Conservation (phyloP, 2,888 invertebrate genomes). For the Laspeyria flexula region DNA sequence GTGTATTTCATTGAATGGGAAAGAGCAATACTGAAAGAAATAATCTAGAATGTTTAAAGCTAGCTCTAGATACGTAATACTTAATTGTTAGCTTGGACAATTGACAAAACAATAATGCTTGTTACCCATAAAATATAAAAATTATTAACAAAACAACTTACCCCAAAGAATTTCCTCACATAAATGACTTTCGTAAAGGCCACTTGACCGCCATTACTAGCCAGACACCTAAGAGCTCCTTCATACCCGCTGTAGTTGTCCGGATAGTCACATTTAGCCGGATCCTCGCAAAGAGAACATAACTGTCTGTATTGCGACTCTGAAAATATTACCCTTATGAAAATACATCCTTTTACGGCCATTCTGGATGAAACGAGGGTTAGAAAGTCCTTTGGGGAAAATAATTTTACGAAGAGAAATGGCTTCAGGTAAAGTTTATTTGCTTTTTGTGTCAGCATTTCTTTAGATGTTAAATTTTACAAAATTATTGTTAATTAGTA, state of each 20-base stretch:
- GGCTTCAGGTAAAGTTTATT: constrained; percentile 16
- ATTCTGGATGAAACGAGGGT: constrained; percentile 12
- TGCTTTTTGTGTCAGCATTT: neutral
- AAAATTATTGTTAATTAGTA: neutral
- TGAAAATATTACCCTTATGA: constrained; percentile 56
- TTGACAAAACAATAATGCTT: no score
- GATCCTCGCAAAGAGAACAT: constrained; percentile 92
- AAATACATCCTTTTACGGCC: constrained; percentile 12
- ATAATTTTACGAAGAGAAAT: constrained; percentile 29
- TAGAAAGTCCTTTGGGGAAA: constrained; percentile 14
- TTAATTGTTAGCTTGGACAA: no score
- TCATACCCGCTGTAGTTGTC: constrained; percentile 95
- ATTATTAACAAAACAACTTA: constrained; percentile 65
- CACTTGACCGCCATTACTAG: constrained; percentile 93
- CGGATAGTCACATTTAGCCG: constrained; percentile 91
- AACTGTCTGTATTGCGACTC: constrained; percentile 92
- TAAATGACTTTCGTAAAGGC: constrained; percentile 94
- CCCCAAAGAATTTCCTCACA: constrained; percentile 92
- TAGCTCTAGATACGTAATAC: no score
- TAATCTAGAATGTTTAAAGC: constrained; percentile 3
- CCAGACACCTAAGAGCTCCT: constrained; percentile 93
- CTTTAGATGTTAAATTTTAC: constrained; percentile 1
- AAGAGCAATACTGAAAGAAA: constrained; percentile 10
- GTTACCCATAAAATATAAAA: no score
- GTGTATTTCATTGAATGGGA: constrained; percentile 18